Percentiles rank a stretch among this genome's conserved stretches.
Conservation (phyloP, 2,888 invertebrate species). For the Synanthedon vespiformis region DNA sequence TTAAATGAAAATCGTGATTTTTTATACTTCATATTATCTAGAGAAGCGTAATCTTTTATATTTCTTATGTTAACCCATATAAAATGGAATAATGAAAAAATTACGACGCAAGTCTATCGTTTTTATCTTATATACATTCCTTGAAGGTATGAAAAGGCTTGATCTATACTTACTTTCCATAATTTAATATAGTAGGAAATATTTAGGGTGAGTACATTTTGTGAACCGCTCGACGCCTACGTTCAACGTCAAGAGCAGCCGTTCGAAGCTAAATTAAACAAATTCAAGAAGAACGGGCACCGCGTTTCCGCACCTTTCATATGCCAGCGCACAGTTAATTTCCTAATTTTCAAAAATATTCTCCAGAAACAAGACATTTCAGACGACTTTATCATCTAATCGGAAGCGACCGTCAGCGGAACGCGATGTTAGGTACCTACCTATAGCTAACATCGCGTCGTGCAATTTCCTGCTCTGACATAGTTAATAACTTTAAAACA, state of each 20-base stretch:
- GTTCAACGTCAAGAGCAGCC: slow-evolving; percentile 18
- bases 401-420: slow-evolving; percentile 52
- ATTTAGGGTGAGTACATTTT: slow-evolving; percentile 6
- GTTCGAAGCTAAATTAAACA: slow-evolving; percentile 10
- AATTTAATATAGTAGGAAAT: too few species aligned
- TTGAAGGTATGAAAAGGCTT: too few species aligned
- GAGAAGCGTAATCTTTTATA: too few species aligned
- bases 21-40: too few species aligned
- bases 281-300: slow-evolving; percentile 12
- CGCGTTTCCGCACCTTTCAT: slow-evolving; percentile 52
- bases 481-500: slow-evolving; percentile 41
- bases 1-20: too few species aligned
- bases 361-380: slow-evolving; percentile 44
- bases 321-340: slow-evolving; percentile 52
- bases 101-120: too few species aligned
- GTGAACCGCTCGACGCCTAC: slow-evolving; percentile 2
- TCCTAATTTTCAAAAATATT: slow-evolving; percentile 59
- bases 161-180: too few species aligned
- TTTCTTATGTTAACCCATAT: too few species aligned
- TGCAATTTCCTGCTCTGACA: slow-evolving; percentile 61
- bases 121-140: too few species aligned
- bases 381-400: slow-evolving; percentile 59
- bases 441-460: slow-evolving; percentile 39
- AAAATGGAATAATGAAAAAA: too few species aligned
- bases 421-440: slow-evolving; percentile 29